Conservation (phyloP, 2,113 vertebrate genomes). For the Zosterops borbonicus region DNA sequence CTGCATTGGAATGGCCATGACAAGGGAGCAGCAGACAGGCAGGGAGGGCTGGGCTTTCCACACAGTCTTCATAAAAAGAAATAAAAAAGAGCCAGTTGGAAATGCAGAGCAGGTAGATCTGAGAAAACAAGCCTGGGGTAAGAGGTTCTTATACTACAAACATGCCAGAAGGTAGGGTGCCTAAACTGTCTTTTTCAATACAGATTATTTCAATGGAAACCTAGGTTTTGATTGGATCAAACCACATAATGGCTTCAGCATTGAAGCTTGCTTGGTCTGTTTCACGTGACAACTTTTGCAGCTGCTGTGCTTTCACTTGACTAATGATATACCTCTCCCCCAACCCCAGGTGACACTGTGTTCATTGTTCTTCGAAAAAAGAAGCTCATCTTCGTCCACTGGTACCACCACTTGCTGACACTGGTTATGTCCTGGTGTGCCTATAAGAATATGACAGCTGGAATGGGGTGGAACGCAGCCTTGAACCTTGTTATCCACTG, state of each 20-base stretch:
- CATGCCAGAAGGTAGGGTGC: background rate
- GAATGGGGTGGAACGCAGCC: rapidly evolving
- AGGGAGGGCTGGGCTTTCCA: background rate
- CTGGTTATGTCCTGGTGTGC: rapidly evolving
- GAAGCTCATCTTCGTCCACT: background rate
- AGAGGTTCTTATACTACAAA: background rate
- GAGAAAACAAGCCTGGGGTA: background rate
- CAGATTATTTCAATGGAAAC: background rate
- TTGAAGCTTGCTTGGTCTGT: background rate
- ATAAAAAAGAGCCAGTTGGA: background rate
- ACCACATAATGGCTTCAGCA: background rate
- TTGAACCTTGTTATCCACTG: background rate
- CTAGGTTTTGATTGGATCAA: background rate
- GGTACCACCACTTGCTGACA: rapidly evolving
- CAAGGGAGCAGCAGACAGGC: rapidly evolving
- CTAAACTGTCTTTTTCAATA: background rate
- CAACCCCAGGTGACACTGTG: background rate
- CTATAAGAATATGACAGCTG: rapidly evolving
- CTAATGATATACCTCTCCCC: background rate
- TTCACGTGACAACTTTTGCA: background rate
- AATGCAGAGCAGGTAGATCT: background rate
- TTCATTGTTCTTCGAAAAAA: constrained; percentile 22
- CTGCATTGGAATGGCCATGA: background rate
- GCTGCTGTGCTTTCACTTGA: background rate
- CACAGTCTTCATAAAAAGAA: background rate